Conservation (phyloP, 2,888 invertebrate species). For the Hedya salicella region DNA sequence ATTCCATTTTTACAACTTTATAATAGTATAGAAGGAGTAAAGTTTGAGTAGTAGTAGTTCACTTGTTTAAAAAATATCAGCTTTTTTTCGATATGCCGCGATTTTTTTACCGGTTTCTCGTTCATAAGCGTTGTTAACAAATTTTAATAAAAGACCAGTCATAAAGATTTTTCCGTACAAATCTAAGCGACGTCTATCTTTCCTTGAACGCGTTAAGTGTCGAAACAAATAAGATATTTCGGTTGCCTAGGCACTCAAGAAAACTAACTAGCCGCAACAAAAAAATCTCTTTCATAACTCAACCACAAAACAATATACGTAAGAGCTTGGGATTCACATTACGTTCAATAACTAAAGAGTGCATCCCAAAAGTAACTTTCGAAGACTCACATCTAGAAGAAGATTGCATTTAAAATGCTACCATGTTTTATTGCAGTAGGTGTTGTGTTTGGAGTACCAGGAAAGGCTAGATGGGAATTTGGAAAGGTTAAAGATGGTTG, state of each 20-base stretch:
- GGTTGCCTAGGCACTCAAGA: slow-evolving; percentile 2
- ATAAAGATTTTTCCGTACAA: too few relatives aligned
- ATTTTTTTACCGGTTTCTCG: too few relatives aligned
- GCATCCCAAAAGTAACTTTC: slow-evolving; percentile 6
- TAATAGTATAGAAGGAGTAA: too few relatives aligned
- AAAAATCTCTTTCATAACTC: slow-evolving; percentile 24
- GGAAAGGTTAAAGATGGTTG: neutral
- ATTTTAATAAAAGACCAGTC: too few relatives aligned
- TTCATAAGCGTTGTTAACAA: too few relatives aligned
- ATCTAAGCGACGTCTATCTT: neutral
- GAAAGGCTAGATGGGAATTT: neutral
- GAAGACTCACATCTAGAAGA: neutral
- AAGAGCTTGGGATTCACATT: slow-evolving; percentile 3
- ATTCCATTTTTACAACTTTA: too few relatives aligned
- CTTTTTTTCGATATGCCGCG: too few relatives aligned
- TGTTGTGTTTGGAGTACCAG: neutral
- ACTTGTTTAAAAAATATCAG: too few relatives aligned
- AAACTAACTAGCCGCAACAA: slow-evolving; percentile 17
- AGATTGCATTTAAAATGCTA: neutral
- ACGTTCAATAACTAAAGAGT: slow-evolving; percentile 24
- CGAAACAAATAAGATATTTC: slow-evolving; percentile 22
- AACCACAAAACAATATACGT: slow-evolving; percentile 25
- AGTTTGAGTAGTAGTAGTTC: too few relatives aligned
- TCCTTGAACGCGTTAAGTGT: neutral
- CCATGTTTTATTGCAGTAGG: neutral